phyloP scores from a whole-genome alignment of 1,140 invertebrate genomes.

The Leptinotarsa defecta region DNA sequence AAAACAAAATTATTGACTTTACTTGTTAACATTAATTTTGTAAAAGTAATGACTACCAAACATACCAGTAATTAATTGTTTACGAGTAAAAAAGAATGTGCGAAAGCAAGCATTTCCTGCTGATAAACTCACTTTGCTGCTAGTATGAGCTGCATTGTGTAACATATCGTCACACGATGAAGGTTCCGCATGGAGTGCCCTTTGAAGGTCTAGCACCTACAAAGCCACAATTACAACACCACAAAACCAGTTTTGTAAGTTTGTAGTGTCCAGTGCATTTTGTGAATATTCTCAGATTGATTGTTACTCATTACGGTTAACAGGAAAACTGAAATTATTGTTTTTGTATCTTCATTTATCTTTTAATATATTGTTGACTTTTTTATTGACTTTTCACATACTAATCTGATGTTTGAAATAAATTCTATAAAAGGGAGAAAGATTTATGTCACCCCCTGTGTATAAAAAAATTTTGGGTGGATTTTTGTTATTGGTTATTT shows the following conservation, averaged over 20 bases:
- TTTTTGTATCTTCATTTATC: background rate
- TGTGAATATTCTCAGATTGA: constrained; percentile 7
- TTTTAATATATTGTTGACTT: background rate
- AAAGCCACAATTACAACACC: constrained; percentile 53
- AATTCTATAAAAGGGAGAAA: too few relatives aligned
- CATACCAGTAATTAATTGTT: too few relatives aligned
- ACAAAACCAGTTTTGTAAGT: constrained; percentile 7
- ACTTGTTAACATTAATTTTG: too few relatives aligned
- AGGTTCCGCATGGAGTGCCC: constrained; percentile 66
- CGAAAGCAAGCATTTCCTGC: constrained; percentile 15
- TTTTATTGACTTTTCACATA: background rate
- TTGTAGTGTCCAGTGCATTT: constrained; percentile 2
- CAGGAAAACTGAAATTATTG: background rate
- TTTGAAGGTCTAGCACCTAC: constrained; percentile 70
- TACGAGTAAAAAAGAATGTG: background rate
- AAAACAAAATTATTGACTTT: too few relatives aligned
- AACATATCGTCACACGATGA: constrained; percentile 38
- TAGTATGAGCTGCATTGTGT: constrained; percentile 41
- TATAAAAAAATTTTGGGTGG: too few relatives aligned
- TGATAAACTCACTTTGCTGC: constrained; percentile 46
- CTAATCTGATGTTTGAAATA: too few relatives aligned
- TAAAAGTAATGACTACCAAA: too few relatives aligned
- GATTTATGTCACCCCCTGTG: too few relatives aligned
- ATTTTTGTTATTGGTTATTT: too few relatives aligned
- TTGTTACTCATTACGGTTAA: background rate